Percentiles rank a stretch among this genome's conserved stretches.
Evolutionary conservation across 2,113 vertebrate species (phyloP).

Genomic region (Tragelaphus scriptus): DNA sequence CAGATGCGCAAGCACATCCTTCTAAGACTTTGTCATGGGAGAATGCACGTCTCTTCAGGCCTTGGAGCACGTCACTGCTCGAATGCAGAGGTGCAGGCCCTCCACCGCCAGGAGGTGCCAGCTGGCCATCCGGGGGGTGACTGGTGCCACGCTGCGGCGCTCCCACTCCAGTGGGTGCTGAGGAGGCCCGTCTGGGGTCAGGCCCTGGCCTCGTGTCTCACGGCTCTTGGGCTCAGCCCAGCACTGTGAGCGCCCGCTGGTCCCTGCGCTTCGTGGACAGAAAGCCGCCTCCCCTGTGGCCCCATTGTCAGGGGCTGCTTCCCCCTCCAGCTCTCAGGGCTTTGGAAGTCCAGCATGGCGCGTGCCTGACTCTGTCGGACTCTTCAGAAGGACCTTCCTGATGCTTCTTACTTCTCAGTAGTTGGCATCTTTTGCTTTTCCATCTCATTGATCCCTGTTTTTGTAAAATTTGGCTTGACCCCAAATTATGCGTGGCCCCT

Average conservation of each 20-base stretch:
- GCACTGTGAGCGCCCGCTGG: neutral
- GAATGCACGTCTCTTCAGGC: neutral
- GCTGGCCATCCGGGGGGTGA: rapidly evolving
- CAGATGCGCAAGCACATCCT: neutral
- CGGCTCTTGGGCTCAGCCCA: neutral
- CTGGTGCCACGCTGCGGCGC: rapidly evolving
- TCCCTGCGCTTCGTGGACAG: neutral
- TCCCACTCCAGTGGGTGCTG: neutral
- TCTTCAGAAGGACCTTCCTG: neutral
- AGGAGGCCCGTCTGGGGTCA: neutral
- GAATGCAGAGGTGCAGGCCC: neutral
- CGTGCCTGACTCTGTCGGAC: neutral
- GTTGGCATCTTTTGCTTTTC: neutral
- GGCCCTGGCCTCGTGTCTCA: neutral
- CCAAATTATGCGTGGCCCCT: neutral
- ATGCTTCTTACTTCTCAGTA: neutral
- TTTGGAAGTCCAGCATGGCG: neutral
- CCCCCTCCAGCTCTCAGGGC: neutral
- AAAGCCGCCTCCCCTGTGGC: neutral
- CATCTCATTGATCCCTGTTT: neutral
- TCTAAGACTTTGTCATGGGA: neutral
- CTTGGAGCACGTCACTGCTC: neutral
- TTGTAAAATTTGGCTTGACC: neutral
- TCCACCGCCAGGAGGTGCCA: neutral
- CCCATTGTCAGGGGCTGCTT: neutral